Evolutionary conservation across 2,888 invertebrate genomes (phyloP).

Genomic region (Tryphoninae sp.): DNA sequence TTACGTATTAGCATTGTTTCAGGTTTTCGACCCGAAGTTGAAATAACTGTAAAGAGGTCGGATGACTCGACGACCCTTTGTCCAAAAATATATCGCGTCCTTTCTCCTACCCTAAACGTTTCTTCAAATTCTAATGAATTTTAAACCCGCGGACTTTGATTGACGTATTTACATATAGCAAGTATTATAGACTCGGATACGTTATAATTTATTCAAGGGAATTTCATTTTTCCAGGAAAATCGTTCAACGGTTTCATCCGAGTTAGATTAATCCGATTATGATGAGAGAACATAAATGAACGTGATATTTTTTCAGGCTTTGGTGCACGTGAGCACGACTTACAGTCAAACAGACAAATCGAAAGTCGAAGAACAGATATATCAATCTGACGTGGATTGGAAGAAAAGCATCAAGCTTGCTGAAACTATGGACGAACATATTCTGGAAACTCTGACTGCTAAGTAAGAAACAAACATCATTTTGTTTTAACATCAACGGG

Average conservation of each 20-base stretch:
- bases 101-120: neutral
- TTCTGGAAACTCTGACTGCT: conserved; percentile 83
- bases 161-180: neutral
- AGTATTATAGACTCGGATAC: no score
- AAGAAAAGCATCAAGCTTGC: conserved; percentile 85
- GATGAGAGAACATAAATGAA: conserved; percentile 6
- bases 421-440: conserved; percentile 84
- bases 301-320: conserved; percentile 80
- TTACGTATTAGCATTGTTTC: neutral
- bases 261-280: conserved; percentile 30
- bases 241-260: conserved; percentile 14
- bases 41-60: conserved; percentile 5
- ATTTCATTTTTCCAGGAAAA: conserved; percentile 22
- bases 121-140: neutral
- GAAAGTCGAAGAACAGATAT: conserved; percentile 89
- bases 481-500: conserved; percentile 1
- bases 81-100: neutral
- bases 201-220: neutral
- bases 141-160: neutral
- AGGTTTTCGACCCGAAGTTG: neutral
- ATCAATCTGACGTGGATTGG: conserved; percentile 88
- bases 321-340: conserved; percentile 93
- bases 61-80: conserved; percentile 4
- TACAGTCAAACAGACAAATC: conserved; percentile 91
- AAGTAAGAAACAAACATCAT: conserved; percentile 82